Percentiles rank a stretch among this genome's conserved stretches.
phyloP scores from a whole-genome alignment of 2,797 vertebrate species.

The Galaxias olidus region DNA sequence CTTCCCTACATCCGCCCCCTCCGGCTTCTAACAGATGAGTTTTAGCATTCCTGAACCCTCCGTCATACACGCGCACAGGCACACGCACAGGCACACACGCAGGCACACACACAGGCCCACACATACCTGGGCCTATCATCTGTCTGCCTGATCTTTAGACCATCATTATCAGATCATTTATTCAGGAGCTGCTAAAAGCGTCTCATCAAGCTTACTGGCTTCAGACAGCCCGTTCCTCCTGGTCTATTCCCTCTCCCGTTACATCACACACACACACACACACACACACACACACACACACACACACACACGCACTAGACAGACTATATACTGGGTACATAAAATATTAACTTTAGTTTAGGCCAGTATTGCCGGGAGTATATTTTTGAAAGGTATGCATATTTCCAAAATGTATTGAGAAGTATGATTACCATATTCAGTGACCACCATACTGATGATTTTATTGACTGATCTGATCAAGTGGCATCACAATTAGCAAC shows the following conservation, averaged over 20 bases:
- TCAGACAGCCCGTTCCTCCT: conserved; percentile 23
- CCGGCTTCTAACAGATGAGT: conserved; percentile 32
- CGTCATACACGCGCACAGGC: conserved; percentile 25
- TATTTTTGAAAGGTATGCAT: too few species aligned
- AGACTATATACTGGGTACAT: too few species aligned
- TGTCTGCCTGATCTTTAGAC: conserved; percentile 52
- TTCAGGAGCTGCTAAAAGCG: conserved; percentile 44
- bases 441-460: too few species aligned
- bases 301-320: neutral
- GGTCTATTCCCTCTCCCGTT: conserved; percentile 28
- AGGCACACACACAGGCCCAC: neutral
- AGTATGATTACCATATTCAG: too few species aligned
- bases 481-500: too few species aligned
- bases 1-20: conserved; percentile 44
- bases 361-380: too few species aligned
- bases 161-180: conserved; percentile 59
- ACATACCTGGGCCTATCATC: conserved; percentile 37
- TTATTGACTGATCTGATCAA: too few species aligned
- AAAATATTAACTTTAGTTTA: too few species aligned
- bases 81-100: neutral
- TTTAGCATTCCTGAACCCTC: conserved; percentile 38
- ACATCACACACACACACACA: neutral
- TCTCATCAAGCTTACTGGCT: conserved; percentile 20
- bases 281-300: conserved; percentile 30
- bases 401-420: too few species aligned